A percentile compares a stretch with the other conserved stretches of the same genome.
Evolutionary conservation across 2,797 vertebrate genomes (phyloP).

Genomic region (Miichthys miiuy): DNA sequence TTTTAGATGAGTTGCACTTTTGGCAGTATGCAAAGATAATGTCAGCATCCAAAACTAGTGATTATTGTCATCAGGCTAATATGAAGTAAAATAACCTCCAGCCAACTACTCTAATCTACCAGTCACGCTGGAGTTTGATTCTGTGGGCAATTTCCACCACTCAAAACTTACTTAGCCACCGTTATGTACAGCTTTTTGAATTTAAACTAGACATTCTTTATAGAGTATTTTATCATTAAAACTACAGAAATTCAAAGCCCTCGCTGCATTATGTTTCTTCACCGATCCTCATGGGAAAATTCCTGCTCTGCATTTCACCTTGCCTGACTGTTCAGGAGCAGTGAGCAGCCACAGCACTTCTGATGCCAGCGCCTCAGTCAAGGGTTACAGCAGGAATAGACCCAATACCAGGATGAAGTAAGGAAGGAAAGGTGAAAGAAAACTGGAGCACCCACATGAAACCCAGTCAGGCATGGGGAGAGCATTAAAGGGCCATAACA

Average conservation of each 20-base stretch:
- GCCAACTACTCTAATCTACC: neutral
- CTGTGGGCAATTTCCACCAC: neutral
- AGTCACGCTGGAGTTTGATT: neutral
- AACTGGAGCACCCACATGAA: neutral
- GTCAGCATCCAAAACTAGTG: neutral
- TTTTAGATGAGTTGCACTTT: neutral
- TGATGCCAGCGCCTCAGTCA: slow-evolving; percentile 2
- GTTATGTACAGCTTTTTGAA: slow-evolving; percentile 2
- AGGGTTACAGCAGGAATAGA: neutral
- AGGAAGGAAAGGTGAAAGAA: slow-evolving; percentile 8
- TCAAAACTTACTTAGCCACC: neutral
- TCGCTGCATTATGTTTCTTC: slow-evolving; percentile 11
- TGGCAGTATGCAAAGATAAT: neutral
- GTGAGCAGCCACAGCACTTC: slow-evolving; percentile 13
- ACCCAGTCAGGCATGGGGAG: neutral
- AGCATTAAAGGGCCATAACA: neutral
- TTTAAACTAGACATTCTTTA: neutral
- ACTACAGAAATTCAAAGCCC: slow-evolving; percentile 4
- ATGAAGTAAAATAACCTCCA: neutral
- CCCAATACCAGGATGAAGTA: slow-evolving; percentile 1
- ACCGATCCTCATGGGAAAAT: slow-evolving; percentile 24
- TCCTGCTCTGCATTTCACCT: slow-evolving; percentile 28
- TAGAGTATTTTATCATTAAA: neutral
- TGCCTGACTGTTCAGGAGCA: slow-evolving; percentile 7
- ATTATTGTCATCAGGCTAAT: slow-evolving; percentile 3